A percentile compares a stretch with the other conserved stretches of the same genome.
Evolutionary conservation across 2,113 vertebrate genomes (phyloP).

Genomic region (Ariopsis seemanni): DNA sequence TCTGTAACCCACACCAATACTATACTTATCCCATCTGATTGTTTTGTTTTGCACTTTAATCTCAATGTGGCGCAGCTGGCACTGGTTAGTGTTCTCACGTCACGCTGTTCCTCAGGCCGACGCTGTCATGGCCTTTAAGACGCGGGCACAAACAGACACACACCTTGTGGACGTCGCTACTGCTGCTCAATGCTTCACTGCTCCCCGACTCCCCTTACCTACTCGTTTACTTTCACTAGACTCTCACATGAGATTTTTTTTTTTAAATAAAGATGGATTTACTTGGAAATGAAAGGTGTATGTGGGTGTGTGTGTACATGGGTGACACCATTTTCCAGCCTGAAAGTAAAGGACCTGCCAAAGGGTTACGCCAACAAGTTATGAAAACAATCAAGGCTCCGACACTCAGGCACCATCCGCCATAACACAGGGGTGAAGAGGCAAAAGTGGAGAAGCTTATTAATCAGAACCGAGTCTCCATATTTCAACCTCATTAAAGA

Average conservation of each 20-base stretch:
- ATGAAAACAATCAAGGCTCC: slow-evolving; percentile 30
- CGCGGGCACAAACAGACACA: slow-evolving; percentile 14
- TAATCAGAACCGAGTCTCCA: slow-evolving; percentile 39
- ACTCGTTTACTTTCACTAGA: background rate
- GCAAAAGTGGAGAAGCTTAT: slow-evolving; percentile 13
- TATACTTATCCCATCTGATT: slow-evolving; percentile 77
- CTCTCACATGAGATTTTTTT: background rate
- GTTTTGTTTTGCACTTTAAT: slow-evolving; percentile 74
- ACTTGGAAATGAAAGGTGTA: background rate
- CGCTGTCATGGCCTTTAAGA: slow-evolving; percentile 45
- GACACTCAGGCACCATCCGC: slow-evolving; percentile 1
- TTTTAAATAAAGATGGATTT: slow-evolving; percentile 5
- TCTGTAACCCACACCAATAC: slow-evolving; percentile 73
- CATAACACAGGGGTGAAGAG: slow-evolving; percentile 6
- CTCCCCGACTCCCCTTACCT: background rate
- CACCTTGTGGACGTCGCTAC: slow-evolving; percentile 42
- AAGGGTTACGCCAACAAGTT: slow-evolving; percentile 3
- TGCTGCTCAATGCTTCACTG: slow-evolving; percentile 38
- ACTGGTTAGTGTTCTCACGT: slow-evolving; percentile 75
- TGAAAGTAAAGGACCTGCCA: background rate
- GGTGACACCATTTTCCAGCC: slow-evolving; percentile 1
- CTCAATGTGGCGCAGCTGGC: slow-evolving; percentile 78
- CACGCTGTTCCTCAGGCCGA: slow-evolving; percentile 65
- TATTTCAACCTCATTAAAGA: slow-evolving; percentile 49
- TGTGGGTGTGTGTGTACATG: slow-evolving; percentile 11